Evolutionary conservation across 2,888 invertebrate genomes (phyloP).

Genomic region (Gortyna flavago): DNA sequence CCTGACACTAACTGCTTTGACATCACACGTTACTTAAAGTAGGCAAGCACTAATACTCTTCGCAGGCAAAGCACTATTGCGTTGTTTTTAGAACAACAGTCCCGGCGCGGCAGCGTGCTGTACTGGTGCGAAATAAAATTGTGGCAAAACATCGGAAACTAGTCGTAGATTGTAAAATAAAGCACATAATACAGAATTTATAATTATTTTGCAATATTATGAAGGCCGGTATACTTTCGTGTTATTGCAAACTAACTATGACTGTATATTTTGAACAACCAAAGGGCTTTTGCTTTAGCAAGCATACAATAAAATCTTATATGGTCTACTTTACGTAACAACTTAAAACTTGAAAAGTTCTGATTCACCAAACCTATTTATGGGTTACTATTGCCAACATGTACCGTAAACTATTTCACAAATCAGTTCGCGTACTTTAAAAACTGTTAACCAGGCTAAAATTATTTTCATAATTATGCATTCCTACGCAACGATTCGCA

Average conservation of each 20-base stretch:
- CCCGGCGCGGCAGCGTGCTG: constrained; percentile 3
- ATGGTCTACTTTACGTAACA: constrained; percentile 25
- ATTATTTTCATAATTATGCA: constrained; percentile 23
- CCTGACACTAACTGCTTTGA: neutral
- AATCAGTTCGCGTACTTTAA: constrained; percentile 21
- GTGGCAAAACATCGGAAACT: constrained; percentile 11
- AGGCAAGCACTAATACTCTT: neutral
- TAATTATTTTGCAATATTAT: constrained; percentile 22
- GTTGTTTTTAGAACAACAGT: neutral
- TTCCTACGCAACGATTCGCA: constrained; percentile 37
- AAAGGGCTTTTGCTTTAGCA: neutral
- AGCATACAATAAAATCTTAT: constrained; percentile 6
- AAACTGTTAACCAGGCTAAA: constrained; percentile 18
- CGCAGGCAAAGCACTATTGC: constrained; percentile 8
- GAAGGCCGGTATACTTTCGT: constrained; percentile 30
- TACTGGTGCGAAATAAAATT: constrained; percentile 26
- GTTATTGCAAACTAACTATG: constrained; percentile 19
- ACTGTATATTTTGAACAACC: neutral
- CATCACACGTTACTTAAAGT: neutral
- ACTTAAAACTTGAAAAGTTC: constrained; percentile 27
- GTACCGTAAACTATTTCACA: constrained; percentile 20
- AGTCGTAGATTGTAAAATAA: constrained; percentile 12
- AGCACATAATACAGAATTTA: neutral
- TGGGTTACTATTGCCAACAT: constrained; percentile 25
- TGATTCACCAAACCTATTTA: constrained; percentile 37